phyloP scores from a whole-genome alignment of 2,888 invertebrate genomes.

The Sericinus montela region DNA sequence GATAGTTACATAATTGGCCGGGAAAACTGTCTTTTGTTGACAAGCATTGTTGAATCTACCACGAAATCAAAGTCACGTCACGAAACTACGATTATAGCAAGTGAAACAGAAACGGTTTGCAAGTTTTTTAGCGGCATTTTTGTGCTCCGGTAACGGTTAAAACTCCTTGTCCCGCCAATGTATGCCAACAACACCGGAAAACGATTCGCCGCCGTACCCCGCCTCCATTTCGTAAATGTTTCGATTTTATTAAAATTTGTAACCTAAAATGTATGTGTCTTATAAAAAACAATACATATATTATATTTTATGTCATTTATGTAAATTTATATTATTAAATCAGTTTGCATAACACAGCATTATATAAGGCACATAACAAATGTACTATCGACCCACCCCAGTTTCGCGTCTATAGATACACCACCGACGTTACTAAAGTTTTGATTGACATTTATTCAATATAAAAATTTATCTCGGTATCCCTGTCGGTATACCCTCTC shows the following conservation, averaged over 20 bases:
- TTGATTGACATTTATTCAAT: no score
- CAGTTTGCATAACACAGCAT: no score
- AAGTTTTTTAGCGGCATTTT: slow-evolving; percentile 63
- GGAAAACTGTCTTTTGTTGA: slow-evolving; percentile 45
- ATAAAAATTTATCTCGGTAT: no score
- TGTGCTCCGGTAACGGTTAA: slow-evolving; percentile 65
- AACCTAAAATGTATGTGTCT: background rate
- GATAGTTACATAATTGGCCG: slow-evolving; percentile 52
- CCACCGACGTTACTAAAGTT: no score
- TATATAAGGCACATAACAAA: no score
- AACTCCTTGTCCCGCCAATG: slow-evolving; percentile 37
- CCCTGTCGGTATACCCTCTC: no score
- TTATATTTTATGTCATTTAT: no score
- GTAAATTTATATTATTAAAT: no score
- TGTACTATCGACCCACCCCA: no score
- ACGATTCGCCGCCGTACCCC: background rate
- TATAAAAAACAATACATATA: no score
- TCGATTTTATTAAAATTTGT: background rate
- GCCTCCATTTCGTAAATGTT: no score
- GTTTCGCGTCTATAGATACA: no score
- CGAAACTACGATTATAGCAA: slow-evolving; percentile 60
- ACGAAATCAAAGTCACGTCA: slow-evolving; percentile 65
- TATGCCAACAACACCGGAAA: slow-evolving; percentile 7
- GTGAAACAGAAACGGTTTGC: slow-evolving; percentile 69
- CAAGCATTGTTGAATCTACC: slow-evolving; percentile 52